Evolutionary conservation across 1,140 invertebrate species (phyloP), one percentile per base, ranked within the genome.

Genomic region (Drosophila pallidifrons): DNA sequence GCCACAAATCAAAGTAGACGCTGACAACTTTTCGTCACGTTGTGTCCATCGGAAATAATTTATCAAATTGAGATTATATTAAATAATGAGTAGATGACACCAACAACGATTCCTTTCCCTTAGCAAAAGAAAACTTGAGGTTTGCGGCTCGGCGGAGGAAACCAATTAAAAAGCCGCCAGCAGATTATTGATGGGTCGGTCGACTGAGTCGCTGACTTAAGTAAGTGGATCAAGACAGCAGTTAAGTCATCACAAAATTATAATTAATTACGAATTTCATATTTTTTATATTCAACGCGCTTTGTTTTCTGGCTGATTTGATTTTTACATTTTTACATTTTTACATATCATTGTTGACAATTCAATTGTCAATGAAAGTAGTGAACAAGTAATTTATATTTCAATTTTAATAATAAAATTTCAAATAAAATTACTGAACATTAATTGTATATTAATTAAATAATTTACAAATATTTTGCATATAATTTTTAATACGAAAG

Each of bases 41-140:
- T 69, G 75, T 75, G 82, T 79, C 77, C 77, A 74, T 71, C 79
- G 86, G 82, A 88, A 88, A 88, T 88, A 88, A 91, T 91, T 91
- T 85, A 91, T 91, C 88, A 91, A 88, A 75, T 71, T 49, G 47
- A 55, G 54, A 67, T 81, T 79, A 70, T 81, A 88, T 88, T 83
- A 79, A 83, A 88, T 88, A 88, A 89, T 81, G 85, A 89, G 68
- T 85, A 75, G 79, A 76, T 73, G 81, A 81, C 83, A 81, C 86
- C 52, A 78, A 75, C 74, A 66, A 75, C 47, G 61, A 73, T 47
- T 64, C 69, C 54, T 32, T 16, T 64, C 16, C 45, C 58, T 7
- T 2, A 32, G 30, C 30, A 6, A 49, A 46, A 10, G 30, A 20
- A 67, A 61, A 77, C 82, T 25, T 25, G 32, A 57, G 15, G 35